Percentiles rank a stretch among this genome's conserved stretches.
Conservation (phyloP, 2,888 invertebrate species). For the Atrina japonica region DNA sequence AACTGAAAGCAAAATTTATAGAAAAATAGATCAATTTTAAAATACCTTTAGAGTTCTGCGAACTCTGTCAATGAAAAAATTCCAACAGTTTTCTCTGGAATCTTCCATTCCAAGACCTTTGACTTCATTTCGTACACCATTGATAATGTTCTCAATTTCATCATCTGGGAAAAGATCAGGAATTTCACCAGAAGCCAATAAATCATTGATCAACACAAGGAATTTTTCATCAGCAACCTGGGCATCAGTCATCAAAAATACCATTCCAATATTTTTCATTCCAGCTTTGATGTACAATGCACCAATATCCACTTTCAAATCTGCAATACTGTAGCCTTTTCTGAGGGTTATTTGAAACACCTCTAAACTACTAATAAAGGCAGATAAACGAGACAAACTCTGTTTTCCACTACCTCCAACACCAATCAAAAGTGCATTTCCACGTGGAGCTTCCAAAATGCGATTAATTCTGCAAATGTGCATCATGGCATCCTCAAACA, state of each 20-base stretch:
- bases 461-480: slow-evolving; percentile 95
- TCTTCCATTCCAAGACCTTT: slow-evolving; percentile 92
- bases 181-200: slow-evolving; percentile 97
- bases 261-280: slow-evolving; percentile 94
- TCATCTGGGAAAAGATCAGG: slow-evolving; percentile 97
- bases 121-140: slow-evolving; percentile 85
- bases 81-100: slow-evolving; percentile 97
- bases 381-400: slow-evolving; percentile 93
- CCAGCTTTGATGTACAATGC: slow-evolving; percentile 95
- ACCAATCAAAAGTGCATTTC: slow-evolving; percentile 95
- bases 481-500: slow-evolving; percentile 99
- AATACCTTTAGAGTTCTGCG: slow-evolving; percentile 85
- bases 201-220: slow-evolving; percentile 95
- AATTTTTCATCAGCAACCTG: slow-evolving; percentile 98
- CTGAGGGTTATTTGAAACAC: slow-evolving; percentile 95
- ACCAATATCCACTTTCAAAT: slow-evolving; percentile 91
- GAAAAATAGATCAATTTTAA: too few relatives aligned
- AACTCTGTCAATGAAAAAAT: slow-evolving; percentile 97
- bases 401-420: slow-evolving; percentile 99
- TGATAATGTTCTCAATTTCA: slow-evolving; percentile 96
- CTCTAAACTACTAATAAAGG: slow-evolving; percentile 96
- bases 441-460: slow-evolving; percentile 96
- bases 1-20: too few relatives aligned
- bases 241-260: slow-evolving; percentile 98
- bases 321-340: slow-evolving; percentile 93